Evolutionary conservation across 2,113 vertebrate genomes (phyloP).

Genomic region (Oceanodroma tethys): DNA sequence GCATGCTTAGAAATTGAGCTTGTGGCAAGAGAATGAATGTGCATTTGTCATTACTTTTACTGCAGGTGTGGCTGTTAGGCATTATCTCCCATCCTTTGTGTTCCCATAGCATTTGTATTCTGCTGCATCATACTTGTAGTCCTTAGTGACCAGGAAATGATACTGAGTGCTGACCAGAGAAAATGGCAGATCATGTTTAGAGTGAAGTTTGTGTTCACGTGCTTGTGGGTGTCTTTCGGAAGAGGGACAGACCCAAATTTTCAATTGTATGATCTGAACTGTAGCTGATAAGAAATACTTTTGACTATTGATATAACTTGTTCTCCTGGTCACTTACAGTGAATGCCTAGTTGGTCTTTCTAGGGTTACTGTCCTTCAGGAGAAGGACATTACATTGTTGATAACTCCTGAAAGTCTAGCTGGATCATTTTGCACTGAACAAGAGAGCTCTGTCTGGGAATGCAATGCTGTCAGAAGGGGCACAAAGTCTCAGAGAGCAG

Average conservation of each 20-base stretch:
- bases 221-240: background rate
- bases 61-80: background rate
- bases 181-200: background rate
- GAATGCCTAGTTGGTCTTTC: background rate
- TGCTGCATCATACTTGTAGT: background rate
- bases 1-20: background rate
- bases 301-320: background rate
- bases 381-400: background rate
- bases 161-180: background rate
- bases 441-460: background rate
- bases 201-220: background rate
- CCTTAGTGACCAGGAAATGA: background rate
- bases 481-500: background rate
- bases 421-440: background rate
- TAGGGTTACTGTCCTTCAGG: background rate
- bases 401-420: background rate
- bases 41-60: background rate
- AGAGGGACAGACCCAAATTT: background rate
- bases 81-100: background rate
- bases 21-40: background rate
- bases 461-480: background rate
- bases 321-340: background rate
- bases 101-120: background rate
- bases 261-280: background rate
- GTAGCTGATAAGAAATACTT: background rate